A percentile compares a stretch with the other conserved stretches of the same genome.
These are phyloP conservation scores for Pelecanoides urinatrix DNA, from an alignment of 2,113 vertebrate species.

Conservation along the genomic window DNA sequence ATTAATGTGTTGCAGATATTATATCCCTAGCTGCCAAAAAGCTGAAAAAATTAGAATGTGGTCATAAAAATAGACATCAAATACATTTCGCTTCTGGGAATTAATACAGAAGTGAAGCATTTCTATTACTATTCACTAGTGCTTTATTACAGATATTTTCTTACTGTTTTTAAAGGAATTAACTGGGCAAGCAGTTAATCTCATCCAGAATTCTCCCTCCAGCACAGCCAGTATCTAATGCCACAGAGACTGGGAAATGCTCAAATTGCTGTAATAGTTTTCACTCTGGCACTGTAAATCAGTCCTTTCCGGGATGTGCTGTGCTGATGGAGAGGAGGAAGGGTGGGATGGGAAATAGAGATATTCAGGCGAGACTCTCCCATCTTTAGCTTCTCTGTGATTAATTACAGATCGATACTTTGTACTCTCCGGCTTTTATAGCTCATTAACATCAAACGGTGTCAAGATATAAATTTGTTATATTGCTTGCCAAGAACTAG, in stretches of 20 bases:
- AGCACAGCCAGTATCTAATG: not conserved
- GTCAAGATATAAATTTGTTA: not conserved
- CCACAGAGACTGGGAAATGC: not conserved
- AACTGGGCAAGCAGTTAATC: not conserved
- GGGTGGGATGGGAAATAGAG: not conserved
- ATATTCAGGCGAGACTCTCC: not conserved
- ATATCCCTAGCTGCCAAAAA: constrained; percentile 25
- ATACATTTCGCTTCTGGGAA: constrained; percentile 14
- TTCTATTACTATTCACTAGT: not conserved
- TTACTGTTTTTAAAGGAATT: not conserved
- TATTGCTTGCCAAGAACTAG: not conserved
- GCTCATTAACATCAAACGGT: not conserved
- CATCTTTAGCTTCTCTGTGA: not conserved
- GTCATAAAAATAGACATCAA: constrained; percentile 46
- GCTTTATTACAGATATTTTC: not conserved
- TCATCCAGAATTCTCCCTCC: not conserved
- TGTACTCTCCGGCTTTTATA: not conserved
- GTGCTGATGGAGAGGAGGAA: constrained; percentile 1
- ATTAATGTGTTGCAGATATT: constrained; percentile 34
- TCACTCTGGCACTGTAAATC: not conserved
- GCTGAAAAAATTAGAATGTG: not conserved
- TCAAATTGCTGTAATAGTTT: not conserved
- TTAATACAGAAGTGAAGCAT: not conserved
- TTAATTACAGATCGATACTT: constrained; percentile 20
- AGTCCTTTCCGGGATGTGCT: not conserved